Conservation (phyloP, 2,113 vertebrate species). For the Pelodiscus sinensis region DNA sequence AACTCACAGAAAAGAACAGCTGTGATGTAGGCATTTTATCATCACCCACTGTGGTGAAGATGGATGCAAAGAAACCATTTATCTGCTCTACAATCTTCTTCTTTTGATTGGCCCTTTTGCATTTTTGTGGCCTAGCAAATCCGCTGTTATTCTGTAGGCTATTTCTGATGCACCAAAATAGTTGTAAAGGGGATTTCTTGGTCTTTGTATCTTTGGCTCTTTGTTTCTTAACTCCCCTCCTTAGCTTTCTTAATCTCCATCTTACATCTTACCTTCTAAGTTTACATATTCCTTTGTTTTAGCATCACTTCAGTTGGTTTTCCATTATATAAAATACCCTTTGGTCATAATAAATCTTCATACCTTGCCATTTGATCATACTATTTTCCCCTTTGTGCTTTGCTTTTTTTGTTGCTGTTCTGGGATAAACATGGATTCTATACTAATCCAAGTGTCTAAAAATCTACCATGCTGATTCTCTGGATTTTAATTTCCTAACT, state of each 20-base stretch:
- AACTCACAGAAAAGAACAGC: conserved; percentile 41
- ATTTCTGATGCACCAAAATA: conserved; percentile 8
- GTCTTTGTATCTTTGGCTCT: neutral
- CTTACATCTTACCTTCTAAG: neutral
- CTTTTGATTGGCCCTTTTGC: conserved; percentile 1
- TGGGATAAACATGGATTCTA: neutral
- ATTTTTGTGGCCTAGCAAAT: neutral
- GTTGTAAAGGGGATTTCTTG: neutral
- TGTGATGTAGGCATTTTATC: conserved; percentile 42
- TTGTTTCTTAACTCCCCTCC: neutral
- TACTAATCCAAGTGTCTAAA: neutral
- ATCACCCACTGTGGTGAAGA: conserved; percentile 24
- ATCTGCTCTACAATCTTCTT: neutral
- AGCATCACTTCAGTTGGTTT: neutral
- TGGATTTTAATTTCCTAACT: neutral
- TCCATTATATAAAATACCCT: neutral
- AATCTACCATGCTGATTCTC: neutral
- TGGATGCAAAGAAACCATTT: conserved; percentile 40
- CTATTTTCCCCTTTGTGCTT: neutral
- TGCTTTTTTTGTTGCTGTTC: neutral
- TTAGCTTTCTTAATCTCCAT: neutral
- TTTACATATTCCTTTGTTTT: neutral
- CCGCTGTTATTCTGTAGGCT: accelerated
- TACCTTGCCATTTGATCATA: neutral
- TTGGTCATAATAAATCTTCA: neutral